Conservation (phyloP, 2,888 invertebrate species). For the Rhorus exstirpatorius region DNA sequence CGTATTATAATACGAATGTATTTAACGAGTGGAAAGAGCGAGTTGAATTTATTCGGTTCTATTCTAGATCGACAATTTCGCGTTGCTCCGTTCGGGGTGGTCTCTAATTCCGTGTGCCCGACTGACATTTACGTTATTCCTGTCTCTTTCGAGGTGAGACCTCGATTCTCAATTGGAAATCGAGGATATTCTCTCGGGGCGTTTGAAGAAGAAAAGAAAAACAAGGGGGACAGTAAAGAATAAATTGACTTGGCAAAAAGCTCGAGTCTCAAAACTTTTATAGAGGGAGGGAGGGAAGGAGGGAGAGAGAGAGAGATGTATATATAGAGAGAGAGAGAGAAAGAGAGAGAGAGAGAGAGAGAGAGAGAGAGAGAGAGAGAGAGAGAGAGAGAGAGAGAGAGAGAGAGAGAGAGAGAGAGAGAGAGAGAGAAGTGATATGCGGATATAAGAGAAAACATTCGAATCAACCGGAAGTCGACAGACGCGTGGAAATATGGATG, state of each 20-base stretch:
- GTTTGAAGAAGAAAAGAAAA: conserved; percentile 17
- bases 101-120: conserved; percentile 44
- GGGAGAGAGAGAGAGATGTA: no score
- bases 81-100: conserved; percentile 26
- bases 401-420: conserved; percentile 29
- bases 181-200: conserved; percentile 33
- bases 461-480: conserved; percentile 57
- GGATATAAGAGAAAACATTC: conserved; percentile 46
- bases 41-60: conserved; percentile 9
- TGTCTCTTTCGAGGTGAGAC: conserved; percentile 42
- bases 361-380: no score
- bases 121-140: conserved; percentile 66
- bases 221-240: neutral
- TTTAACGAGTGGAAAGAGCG: neutral
- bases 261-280: neutral
- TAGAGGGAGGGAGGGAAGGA: neutral
- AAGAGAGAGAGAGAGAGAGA: conserved; percentile 37
- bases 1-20: no score
- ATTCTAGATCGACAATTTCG: conserved; percentile 57
- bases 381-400: no score
- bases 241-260: neutral
- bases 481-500: conserved; percentile 59
- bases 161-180: conserved; percentile 61
- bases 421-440: conserved; percentile 35
- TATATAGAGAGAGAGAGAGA: conserved; percentile 31